phyloP scores from a whole-genome alignment of 1,140 invertebrate genomes.

The Ooceraea biroi region DNA sequence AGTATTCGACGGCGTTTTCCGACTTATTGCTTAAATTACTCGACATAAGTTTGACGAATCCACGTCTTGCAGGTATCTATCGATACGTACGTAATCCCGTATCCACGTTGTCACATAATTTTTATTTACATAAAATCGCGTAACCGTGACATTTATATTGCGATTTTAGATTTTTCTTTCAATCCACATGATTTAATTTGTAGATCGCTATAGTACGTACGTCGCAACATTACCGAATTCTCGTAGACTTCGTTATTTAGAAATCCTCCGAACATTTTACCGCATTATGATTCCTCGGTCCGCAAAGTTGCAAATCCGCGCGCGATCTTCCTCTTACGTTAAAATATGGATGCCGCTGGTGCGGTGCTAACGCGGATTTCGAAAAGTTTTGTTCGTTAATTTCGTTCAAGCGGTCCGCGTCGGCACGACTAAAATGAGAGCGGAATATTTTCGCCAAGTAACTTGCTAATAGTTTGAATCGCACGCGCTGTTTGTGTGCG shows the following conservation, averaged over 20 bases:
- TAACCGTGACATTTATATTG: too few species aligned
- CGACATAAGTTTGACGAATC: not conserved
- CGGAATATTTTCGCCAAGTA: constrained; percentile 44
- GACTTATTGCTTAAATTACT: not conserved
- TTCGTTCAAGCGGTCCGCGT: constrained; percentile 36
- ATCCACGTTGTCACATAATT: not conserved
- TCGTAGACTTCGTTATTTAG: constrained; percentile 32
- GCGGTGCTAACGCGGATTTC: constrained; percentile 40
- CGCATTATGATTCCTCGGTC: not conserved
- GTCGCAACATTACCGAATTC: not conserved
- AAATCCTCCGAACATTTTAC: too few species aligned
- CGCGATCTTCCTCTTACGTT: constrained; percentile 6
- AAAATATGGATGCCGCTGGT: constrained; percentile 35
- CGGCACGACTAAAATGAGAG: constrained; percentile 39
- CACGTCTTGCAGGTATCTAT: not conserved
- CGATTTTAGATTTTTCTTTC: too few species aligned
- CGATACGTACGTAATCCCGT: too few species aligned
- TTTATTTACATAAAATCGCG: not conserved
- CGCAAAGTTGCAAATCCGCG: constrained; percentile 13
- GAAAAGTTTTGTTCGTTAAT: constrained; percentile 59
- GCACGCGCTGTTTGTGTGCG: constrained; percentile 26
- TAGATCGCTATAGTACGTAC: too few species aligned
- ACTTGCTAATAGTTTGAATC: constrained; percentile 60
- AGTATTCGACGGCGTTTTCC: not conserved
- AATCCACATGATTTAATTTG: too few species aligned